Conservation (phyloP, 2,113 vertebrate genomes). For the Mus musculus region DNA sequence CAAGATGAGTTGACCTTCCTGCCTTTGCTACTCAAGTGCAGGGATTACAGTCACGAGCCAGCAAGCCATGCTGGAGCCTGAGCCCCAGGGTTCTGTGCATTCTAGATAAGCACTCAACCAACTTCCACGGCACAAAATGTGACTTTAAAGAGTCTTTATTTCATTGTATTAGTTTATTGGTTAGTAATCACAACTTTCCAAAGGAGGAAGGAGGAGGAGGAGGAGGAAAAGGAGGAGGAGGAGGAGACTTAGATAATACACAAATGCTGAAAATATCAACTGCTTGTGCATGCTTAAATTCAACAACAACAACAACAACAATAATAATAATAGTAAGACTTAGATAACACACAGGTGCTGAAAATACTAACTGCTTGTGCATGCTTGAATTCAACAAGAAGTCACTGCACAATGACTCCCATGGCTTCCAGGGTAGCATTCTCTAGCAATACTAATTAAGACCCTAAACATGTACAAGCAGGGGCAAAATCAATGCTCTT, state of each 20-base stretch:
- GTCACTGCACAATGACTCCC: neutral
- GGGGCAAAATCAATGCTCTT: neutral
- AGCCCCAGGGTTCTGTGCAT: neutral
- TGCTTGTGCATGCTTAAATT: conserved; percentile 65
- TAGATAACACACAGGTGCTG: conserved; percentile 49
- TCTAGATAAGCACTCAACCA: neutral
- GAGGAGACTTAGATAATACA: conserved; percentile 27
- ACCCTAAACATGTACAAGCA: neutral
- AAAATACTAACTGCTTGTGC: conserved; percentile 66
- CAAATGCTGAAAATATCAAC: conserved; percentile 70
- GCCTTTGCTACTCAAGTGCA: neutral
- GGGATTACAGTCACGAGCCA: neutral
- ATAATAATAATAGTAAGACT: neutral
- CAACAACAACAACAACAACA: conserved; percentile 48
- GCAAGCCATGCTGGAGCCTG: neutral
- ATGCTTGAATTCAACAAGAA: conserved; percentile 73
- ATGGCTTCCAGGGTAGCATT: neutral
- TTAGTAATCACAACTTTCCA: conserved; percentile 41
- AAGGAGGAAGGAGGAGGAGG: too few relatives aligned
- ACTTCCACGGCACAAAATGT: neutral
- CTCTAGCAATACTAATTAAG: neutral
- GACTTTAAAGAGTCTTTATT: conserved; percentile 1
- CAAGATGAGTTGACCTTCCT: neutral
- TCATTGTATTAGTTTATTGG: neutral
- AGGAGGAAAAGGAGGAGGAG: too few relatives aligned